Conservation (phyloP, 2,797 vertebrate genomes). For the Bovichtus variegatus region DNA sequence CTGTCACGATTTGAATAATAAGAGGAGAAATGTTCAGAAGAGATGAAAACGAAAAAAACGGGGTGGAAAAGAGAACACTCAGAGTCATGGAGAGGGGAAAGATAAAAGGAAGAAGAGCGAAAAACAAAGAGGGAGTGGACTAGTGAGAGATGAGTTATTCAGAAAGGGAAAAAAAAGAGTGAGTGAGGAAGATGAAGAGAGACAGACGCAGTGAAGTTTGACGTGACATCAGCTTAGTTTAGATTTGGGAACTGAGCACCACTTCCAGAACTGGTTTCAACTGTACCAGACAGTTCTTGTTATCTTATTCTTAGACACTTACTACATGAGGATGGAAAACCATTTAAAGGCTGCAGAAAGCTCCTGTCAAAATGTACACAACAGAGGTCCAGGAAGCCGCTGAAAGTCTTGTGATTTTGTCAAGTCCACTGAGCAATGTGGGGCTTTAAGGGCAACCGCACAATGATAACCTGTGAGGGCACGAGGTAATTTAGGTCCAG, state of each 20-base stretch:
- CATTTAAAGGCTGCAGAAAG: conserved; percentile 47
- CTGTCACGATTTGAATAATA: conserved; percentile 41
- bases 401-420: conserved; percentile 57
- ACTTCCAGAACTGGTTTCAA: conserved; percentile 28
- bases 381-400: conserved; percentile 37
- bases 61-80: background rate
- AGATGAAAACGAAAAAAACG: background rate
- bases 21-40: conserved; percentile 18
- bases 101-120: conserved; percentile 34
- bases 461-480: conserved; percentile 60
- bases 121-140: conserved; percentile 23
- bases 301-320: conserved; percentile 15
- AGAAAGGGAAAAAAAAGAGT: background rate
- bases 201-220: conserved; percentile 37
- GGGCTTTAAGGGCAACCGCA: conserved; percentile 48
- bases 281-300: conserved; percentile 8
- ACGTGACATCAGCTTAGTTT: conserved; percentile 41
- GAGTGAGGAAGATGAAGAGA: conserved; percentile 29
- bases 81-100: background rate
- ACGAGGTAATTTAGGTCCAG: conserved; percentile 68
- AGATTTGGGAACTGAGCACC: conserved; percentile 11
- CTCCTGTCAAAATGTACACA: conserved; percentile 38
- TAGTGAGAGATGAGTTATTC: conserved; percentile 13
- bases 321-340: conserved; percentile 19
- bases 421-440: conserved; percentile 34